Conservation (phyloP, 2,888 invertebrate genomes). For the Ellobium chinense region DNA sequence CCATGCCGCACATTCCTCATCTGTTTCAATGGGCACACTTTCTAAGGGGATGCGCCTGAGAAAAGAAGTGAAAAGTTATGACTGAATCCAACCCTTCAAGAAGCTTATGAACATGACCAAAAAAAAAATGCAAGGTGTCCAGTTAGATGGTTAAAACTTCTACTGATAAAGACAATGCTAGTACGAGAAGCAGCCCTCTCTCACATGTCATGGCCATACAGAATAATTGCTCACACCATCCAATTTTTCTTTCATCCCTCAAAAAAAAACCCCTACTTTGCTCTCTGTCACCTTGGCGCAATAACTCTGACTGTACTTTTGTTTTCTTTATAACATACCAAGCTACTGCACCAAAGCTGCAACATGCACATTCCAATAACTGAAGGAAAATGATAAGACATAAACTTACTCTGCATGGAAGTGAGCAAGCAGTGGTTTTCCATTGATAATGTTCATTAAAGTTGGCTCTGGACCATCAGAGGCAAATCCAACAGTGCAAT, state of each 20-base stretch:
- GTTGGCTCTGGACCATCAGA: slow-evolving; percentile 71
- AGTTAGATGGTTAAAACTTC: too few relatives aligned
- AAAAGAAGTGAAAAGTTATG: too few relatives aligned
- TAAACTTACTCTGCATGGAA: slow-evolving; percentile 67
- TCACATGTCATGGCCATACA: too few relatives aligned
- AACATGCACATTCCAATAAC: too few relatives aligned
- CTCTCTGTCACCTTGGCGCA: background rate
- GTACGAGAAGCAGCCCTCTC: too few relatives aligned
- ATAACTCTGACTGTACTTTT: background rate
- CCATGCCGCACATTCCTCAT: slow-evolving; percentile 88
- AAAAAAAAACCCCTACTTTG: background rate
- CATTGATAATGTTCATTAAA: slow-evolving; percentile 72
- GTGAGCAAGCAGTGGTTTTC: slow-evolving; percentile 77
- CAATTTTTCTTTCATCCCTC: background rate
- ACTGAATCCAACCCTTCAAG: background rate
- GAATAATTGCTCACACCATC: too few relatives aligned
- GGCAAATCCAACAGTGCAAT: slow-evolving; percentile 82
- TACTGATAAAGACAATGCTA: too few relatives aligned
- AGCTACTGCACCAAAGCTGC: too few relatives aligned
- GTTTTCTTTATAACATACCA: too few relatives aligned
- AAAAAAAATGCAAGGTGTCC: too few relatives aligned
- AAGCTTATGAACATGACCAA: background rate
- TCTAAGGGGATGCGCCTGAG: slow-evolving; percentile 90
- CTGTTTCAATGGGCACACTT: slow-evolving; percentile 86
- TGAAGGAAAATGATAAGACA: too few relatives aligned